Base-by-base conservation (phyloP, 2,888 invertebrate species). In the Camptogramma bilineatum region DNA sequence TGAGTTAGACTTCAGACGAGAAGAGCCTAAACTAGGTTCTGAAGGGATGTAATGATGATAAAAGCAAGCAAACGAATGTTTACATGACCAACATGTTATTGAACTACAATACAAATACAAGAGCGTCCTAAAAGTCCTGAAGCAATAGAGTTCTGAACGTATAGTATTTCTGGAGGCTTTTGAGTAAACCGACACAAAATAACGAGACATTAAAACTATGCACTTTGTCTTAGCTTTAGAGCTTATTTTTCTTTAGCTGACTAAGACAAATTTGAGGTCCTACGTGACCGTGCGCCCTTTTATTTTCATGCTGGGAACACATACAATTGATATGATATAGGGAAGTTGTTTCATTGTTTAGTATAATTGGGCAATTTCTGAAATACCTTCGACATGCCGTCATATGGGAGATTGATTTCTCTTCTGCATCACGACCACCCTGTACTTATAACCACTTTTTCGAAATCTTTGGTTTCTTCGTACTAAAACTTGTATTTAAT, bases 251-350 rank as follows among this genome's bases (percentile, higher is more conserved):
- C 13, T 46, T 9, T 34, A 18, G 8, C 17, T 44, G 13, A n/a
- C 39, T 39, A 7, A 1, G n/a, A 44, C 5, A n/a, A n/a, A n/a
- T 44, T 16, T 17, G 16, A 44, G 19, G 52, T 17, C 47, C n/a
- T 61, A 61, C 61, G 61, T 61, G 61, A 50, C 39, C 24, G 18
- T 54, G 53, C 53, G 28, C 19, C 42, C n/a, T 48, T 47, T 42
- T 24, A 19, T 48, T 34, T 60, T 42, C 42, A 19, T 65, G 70
- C 72, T 75, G 62, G 62, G 73, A 69, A 75, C 71, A 62, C 62
- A 71, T 70, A 61, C 50, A 42, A 60, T 65, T 66, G 68, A 75
- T 66, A 62, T 24, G 48, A 46, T 62, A 52, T 51, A 44, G 62
- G 68, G 62, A 60, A 55, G 42, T 51, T 59, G 44, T 54, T 52